phyloP scores from a whole-genome alignment of 2,888 invertebrate genomes.

The Cepaea hortensis region DNA sequence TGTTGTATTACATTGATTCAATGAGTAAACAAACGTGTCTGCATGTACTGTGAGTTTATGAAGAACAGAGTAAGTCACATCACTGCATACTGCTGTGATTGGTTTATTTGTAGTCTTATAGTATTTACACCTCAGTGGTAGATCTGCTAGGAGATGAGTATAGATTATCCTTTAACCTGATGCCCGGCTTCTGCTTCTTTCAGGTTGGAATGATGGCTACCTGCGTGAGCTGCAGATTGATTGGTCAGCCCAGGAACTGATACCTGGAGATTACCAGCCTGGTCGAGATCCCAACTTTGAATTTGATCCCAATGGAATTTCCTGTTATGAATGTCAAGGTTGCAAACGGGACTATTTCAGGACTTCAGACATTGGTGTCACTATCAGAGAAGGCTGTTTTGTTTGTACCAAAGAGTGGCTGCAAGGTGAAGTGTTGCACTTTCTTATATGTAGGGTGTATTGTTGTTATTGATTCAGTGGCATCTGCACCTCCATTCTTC shows the following conservation, averaged over 20 bases:
- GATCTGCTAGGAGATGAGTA: too few relatives aligned
- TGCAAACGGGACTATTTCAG: conserved; percentile 59
- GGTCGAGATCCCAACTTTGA: conserved; percentile 57
- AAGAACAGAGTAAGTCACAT: too few relatives aligned
- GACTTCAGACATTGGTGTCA: conserved; percentile 48
- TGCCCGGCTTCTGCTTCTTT: not conserved
- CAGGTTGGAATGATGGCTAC: conserved; percentile 64
- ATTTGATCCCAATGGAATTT: conserved; percentile 53
- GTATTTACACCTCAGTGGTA: too few relatives aligned
- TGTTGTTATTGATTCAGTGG: not conserved
- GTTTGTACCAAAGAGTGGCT: conserved; percentile 61
- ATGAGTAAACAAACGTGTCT: too few relatives aligned
- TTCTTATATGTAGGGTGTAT: not conserved
- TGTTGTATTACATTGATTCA: too few relatives aligned
- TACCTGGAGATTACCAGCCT: conserved; percentile 57
- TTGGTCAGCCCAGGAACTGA: conserved; percentile 58
- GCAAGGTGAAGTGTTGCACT: conserved; percentile 51
- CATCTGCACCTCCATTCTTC: too few relatives aligned
- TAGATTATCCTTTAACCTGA: too few relatives aligned
- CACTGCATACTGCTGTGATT: too few relatives aligned
- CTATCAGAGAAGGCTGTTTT: conserved; percentile 55
- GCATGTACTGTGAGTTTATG: too few relatives aligned
- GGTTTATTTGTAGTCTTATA: too few relatives aligned
- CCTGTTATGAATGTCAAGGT: conserved; percentile 58
- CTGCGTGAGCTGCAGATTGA: conserved; percentile 57